Percentiles rank a stretch among this genome's conserved stretches.
Evolutionary conservation across 2,888 invertebrate species (phyloP).

Genomic region (Phyllotreta cruciferae): DNA sequence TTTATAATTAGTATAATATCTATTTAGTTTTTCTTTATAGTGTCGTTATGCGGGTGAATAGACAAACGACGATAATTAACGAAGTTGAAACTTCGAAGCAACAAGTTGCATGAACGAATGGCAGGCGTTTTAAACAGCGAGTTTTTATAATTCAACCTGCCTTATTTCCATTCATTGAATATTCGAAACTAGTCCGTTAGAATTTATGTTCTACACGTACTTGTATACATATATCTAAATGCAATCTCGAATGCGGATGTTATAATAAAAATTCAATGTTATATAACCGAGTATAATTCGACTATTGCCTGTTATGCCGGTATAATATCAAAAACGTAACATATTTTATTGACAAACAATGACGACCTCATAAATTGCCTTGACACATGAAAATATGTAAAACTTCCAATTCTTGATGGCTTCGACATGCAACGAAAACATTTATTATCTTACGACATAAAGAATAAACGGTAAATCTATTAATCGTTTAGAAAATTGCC

Average conservation of each 20-base stretch:
- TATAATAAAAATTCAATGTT: slow-evolving; percentile 34
- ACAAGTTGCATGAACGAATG: no score
- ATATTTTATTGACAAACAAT: slow-evolving; percentile 41
- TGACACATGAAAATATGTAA: slow-evolving; percentile 36
- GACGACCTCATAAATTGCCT: slow-evolving; percentile 36
- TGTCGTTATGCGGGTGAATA: no score
- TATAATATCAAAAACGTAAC: slow-evolving; percentile 39
- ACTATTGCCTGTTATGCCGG: slow-evolving; percentile 38
- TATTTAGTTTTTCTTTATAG: no score
- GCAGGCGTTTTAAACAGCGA: slow-evolving; percentile 17
- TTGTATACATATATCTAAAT: slow-evolving; percentile 26
- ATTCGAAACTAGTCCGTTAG: slow-evolving; percentile 16
- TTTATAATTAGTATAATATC: no score
- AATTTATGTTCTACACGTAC: slow-evolving; percentile 33
- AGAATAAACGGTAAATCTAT: not conserved
- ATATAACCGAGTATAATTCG: slow-evolving; percentile 35
- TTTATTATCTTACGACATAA: slow-evolving; percentile 40
- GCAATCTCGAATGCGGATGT: slow-evolving; percentile 18
- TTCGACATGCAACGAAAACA: slow-evolving; percentile 42
- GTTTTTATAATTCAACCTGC: slow-evolving; percentile 13
- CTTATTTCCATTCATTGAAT: slow-evolving; percentile 22
- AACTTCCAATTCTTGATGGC: slow-evolving; percentile 37
- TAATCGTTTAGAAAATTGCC: slow-evolving; percentile 13
- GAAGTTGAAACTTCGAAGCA: no score
- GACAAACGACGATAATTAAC: no score